phyloP scores from a whole-genome alignment of 2,888 invertebrate genomes.

The Hypomecis atomaria region DNA sequence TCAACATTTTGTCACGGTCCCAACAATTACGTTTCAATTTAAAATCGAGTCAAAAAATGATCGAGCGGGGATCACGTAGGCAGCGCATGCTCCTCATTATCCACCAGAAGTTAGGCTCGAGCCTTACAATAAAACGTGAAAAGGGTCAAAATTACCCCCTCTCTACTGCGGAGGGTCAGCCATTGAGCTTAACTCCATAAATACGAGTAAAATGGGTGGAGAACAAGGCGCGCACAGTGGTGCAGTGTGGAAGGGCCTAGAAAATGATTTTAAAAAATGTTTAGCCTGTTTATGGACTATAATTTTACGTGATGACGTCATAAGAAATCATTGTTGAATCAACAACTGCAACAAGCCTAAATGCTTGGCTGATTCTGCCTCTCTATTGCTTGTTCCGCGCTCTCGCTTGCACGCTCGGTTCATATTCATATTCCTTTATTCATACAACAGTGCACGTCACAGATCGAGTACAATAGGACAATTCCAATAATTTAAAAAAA shows the following conservation, averaged over 20 bases:
- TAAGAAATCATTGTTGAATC: too few species aligned
- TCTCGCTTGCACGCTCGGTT: too few species aligned
- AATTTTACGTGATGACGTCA: too few species aligned
- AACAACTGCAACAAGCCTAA: too few species aligned
- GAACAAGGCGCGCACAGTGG: conserved; percentile 19
- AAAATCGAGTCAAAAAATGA: conserved; percentile 4
- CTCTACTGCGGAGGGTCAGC: conserved; percentile 32
- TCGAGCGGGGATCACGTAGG: conserved; percentile 14
- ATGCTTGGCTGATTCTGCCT: too few species aligned
- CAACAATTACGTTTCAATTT: not conserved
- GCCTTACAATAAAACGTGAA: conserved; percentile 41
- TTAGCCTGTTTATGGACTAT: too few species aligned
- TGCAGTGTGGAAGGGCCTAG: not conserved
- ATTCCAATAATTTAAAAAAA: too few species aligned
- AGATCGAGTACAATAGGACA: too few species aligned
- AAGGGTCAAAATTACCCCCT: conserved; percentile 42
- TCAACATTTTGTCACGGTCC: not conserved
- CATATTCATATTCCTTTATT: too few species aligned
- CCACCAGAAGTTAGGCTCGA: conserved; percentile 34
- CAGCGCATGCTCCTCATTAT: conserved; percentile 35
- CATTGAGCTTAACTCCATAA: conserved; percentile 38
- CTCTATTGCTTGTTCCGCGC: too few species aligned
- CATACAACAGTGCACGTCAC: too few species aligned
- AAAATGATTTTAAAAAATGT: too few species aligned
- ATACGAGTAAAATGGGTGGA: conserved; percentile 37